These are phyloP conservation scores for Acronicta psi DNA, from an alignment of 2,888 invertebrate genomes.

Conservation along the genomic window DNA sequence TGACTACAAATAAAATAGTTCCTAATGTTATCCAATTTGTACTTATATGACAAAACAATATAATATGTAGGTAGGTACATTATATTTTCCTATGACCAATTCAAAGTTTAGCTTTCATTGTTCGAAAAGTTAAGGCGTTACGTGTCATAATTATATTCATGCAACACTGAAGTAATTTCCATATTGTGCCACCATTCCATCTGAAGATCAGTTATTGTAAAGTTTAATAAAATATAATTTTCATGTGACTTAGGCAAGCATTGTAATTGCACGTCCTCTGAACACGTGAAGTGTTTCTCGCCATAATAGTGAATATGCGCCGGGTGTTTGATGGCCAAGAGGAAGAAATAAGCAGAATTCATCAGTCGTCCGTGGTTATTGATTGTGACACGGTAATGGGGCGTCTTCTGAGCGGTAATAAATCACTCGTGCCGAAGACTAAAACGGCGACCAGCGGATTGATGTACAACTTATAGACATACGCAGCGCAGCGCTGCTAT, in stretches of 20 bases:
- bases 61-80: background rate
- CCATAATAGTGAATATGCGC: slow-evolving; percentile 36
- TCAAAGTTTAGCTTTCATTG: slow-evolving; percentile 38
- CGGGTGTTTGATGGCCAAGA: slow-evolving; percentile 47
- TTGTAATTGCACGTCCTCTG: slow-evolving; percentile 37
- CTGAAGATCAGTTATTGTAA: slow-evolving; percentile 42
- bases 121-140: slow-evolving; percentile 10
- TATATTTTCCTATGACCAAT: slow-evolving; percentile 14
- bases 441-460: slow-evolving; percentile 45
- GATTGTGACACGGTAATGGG: slow-evolving; percentile 83
- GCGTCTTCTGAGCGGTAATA: slow-evolving; percentile 71
- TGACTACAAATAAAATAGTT: no score
- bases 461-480: slow-evolving; percentile 28
- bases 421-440: slow-evolving; percentile 68
- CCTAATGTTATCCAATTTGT: background rate
- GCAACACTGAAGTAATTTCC: slow-evolving; percentile 25
- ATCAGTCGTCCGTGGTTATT: slow-evolving; percentile 76
- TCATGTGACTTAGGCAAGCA: slow-evolving; percentile 52
- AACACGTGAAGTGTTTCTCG: slow-evolving; percentile 22
- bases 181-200: slow-evolving; percentile 9
- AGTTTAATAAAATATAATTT: slow-evolving; percentile 55
- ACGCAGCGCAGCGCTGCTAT: slow-evolving; percentile 7
- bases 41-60: background rate
- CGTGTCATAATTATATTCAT: slow-evolving; percentile 16
- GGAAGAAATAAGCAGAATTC: slow-evolving; percentile 71